Base-by-base conservation (phyloP, 2,888 invertebrate species). In the Dione vanillae region DNA sequence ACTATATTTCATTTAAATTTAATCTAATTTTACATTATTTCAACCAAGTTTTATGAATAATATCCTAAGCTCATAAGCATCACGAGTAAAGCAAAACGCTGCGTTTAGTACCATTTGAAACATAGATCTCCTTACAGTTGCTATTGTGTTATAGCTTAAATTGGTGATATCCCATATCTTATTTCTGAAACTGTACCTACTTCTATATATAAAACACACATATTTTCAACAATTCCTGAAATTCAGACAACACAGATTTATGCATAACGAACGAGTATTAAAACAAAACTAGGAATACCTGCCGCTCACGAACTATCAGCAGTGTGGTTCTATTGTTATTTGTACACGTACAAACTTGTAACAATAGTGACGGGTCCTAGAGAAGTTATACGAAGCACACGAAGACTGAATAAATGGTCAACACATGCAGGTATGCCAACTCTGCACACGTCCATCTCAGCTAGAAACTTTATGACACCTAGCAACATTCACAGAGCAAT, bases 391-490 rank as follows among this genome's bases (percentile, higher is more conserved):
- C 67, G 41, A 71, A 67, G 69, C 68, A 64, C 69, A 70, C 73
- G 81, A 84, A 27, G 82, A 83, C 85, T 85, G 82, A 85, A 87
- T 83, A 83, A 80, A 83, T 82, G 77, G 81, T 79, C 83, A 82
- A 86, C 85, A 85, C 83, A 79, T 85, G 65, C 65, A 70, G 65
- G 88, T 87, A 87, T 85, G 86, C 82, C 82, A 80, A 84, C 83
- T 80, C 83, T 81, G 83, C 85, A 85, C 87, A 86, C 76, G 77
- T 75, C 77, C 77, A 76, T 82, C 82, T 80, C 58, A 65, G 69
- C 69, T 65, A 62, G 82, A 85, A 91, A 91, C 86, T 91, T 92
- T 91, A 92, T 89, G 90, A 90, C 88, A 89, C 85, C 86, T 83
- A 83, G 85, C 86, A 82, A 84, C 87, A 86, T 88, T 88, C 86